A percentile compares a stretch with the other conserved stretches of the same genome.
phyloP scores from a whole-genome alignment of 2,888 invertebrate genomes.

The Drosophila phalerata region DNA sequence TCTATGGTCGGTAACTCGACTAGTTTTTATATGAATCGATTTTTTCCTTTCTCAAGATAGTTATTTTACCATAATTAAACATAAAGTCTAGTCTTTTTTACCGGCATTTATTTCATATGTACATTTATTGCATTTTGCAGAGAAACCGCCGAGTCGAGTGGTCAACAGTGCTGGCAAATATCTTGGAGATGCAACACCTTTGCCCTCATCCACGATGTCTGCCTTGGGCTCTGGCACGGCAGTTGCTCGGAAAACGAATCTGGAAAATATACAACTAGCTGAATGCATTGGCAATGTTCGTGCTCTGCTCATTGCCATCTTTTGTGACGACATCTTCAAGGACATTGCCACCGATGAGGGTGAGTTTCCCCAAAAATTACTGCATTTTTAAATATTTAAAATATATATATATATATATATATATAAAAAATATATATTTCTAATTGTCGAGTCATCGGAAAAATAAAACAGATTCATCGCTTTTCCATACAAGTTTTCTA shows the following conservation, averaged over 20 bases:
- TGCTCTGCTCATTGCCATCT: slow-evolving; percentile 92
- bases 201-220: slow-evolving; percentile 19
- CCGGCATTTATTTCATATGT: too few species aligned
- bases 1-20: too few species aligned
- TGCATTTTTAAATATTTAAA: too few species aligned
- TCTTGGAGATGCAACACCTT: slow-evolving; percentile 51
- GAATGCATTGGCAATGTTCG: slow-evolving; percentile 95
- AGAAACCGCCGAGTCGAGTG: slow-evolving; percentile 56
- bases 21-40: too few species aligned
- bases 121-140: too few species aligned
- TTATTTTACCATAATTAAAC: too few species aligned
- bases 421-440: too few species aligned
- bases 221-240: slow-evolving; percentile 36
- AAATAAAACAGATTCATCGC: too few species aligned
- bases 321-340: slow-evolving; percentile 90
- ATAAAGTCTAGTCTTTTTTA: too few species aligned
- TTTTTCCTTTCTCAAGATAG: too few species aligned
- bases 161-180: slow-evolving; percentile 56
- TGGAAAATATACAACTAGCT: slow-evolving; percentile 91
- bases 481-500: too few species aligned
- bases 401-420: too few species aligned
- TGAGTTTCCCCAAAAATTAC: slow-evolving; percentile 29
- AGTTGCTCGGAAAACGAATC: slow-evolving; percentile 81
- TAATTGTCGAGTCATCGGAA: background rate
- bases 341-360: slow-evolving; percentile 84